Percentiles rank a stretch among this genome's conserved stretches.
Conservation (phyloP, 2,113 vertebrate species). For the Todiramphus chloris region DNA sequence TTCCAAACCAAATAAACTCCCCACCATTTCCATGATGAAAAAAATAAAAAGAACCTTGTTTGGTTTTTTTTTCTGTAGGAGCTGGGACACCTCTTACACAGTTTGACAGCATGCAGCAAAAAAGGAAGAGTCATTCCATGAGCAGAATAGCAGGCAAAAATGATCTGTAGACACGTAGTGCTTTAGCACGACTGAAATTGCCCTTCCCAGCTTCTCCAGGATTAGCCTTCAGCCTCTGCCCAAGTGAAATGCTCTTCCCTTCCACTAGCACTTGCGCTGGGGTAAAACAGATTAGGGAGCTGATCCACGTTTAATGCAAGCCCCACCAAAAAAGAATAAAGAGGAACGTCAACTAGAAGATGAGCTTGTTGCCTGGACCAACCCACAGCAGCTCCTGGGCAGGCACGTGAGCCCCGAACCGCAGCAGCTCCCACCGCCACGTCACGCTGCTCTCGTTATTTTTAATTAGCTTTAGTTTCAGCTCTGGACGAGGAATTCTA, state of each 20-base stretch:
- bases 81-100: not conserved
- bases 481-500: not conserved
- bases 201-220: not conserved
- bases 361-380: not conserved
- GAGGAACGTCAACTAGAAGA: not conserved
- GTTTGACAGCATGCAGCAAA: not conserved
- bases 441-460: not conserved
- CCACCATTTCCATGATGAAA: not conserved
- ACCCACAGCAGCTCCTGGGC: not conserved
- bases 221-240: not conserved
- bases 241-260: not conserved
- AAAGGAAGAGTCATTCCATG: not conserved
- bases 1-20: not conserved
- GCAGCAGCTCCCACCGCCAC: not conserved
- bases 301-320: not conserved
- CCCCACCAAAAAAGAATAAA: rapidly evolving
- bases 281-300: not conserved
- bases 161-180: not conserved
- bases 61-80: not conserved
- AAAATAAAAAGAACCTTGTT: not conserved
- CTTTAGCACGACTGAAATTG: not conserved
- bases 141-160: not conserved
- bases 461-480: constrained; percentile 2
- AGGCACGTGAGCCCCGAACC: not conserved
- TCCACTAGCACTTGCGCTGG: not conserved